phyloP scores from a whole-genome alignment of 2,113 vertebrate species.

The Pica pica region DNA sequence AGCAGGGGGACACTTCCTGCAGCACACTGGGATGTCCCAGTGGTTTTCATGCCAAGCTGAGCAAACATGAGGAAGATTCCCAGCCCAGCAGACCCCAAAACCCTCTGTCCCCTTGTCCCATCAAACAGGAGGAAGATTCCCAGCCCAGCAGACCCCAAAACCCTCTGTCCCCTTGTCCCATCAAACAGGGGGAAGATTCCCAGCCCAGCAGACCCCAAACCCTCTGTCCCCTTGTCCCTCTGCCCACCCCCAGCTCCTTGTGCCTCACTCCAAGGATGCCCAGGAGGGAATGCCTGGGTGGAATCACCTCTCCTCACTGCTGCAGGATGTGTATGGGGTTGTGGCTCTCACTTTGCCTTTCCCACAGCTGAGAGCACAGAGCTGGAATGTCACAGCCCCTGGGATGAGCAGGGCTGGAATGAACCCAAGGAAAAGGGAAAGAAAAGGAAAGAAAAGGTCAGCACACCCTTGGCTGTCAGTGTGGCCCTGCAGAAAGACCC shows the following conservation, averaged over 20 bases:
- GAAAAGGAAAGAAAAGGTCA: constrained; percentile 4
- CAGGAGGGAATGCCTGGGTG: rapidly evolving
- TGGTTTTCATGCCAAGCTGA: neutral
- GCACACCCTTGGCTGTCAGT: neutral
- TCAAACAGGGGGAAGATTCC: too few species aligned
- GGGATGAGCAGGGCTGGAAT: neutral
- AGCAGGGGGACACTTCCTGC: neutral
- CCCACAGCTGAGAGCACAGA: neutral
- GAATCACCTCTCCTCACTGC: too few species aligned
- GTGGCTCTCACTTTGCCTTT: neutral
- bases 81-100: neutral
- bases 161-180: neutral
- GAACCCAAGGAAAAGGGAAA: neutral
- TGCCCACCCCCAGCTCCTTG: rapidly evolving
- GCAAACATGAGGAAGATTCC: neutral
- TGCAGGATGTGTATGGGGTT: neutral
- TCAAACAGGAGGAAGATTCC: neutral
- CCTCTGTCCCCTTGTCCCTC: neutral
- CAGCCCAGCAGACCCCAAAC: neutral
- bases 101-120: neutral
- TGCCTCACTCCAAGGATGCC: neutral
- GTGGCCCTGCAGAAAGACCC: neutral
- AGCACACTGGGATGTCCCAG: rapidly evolving
- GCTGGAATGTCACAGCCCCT: rapidly evolving
- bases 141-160: neutral